phyloP scores from a whole-genome alignment of 2,797 vertebrate genomes.

The Decapterus maruadsi region DNA sequence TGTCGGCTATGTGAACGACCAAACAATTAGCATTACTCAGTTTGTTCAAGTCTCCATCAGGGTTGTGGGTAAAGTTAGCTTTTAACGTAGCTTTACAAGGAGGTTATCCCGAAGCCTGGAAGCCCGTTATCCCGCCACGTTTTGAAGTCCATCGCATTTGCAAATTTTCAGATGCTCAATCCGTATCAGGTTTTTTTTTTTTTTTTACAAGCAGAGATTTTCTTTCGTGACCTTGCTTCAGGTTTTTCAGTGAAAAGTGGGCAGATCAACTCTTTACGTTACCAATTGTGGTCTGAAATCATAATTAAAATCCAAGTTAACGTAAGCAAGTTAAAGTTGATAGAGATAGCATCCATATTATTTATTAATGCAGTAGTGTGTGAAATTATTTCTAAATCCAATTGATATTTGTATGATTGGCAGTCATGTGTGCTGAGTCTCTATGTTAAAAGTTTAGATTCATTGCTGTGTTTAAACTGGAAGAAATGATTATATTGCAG shows the following conservation, averaged over 20 bases:
- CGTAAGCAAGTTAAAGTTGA: background rate
- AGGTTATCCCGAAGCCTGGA: background rate
- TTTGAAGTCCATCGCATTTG: background rate
- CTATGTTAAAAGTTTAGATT: too few species aligned
- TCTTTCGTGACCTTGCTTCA: slow-evolving; percentile 30
- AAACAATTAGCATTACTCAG: background rate
- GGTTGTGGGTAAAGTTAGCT: background rate
- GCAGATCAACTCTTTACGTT: background rate
- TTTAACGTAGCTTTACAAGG: background rate
- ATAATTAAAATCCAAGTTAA: background rate
- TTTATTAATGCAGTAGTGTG: background rate
- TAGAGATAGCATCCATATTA: background rate
- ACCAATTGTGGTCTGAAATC: background rate
- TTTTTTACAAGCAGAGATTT: background rate
- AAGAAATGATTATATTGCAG: background rate
- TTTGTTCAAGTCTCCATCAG: background rate
- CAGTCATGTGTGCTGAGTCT: background rate
- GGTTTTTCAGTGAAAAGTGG: slow-evolving; percentile 25
- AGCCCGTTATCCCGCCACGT: slow-evolving; percentile 48
- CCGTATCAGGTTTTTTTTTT: background rate
- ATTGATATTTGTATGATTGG: background rate
- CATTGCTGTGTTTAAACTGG: background rate
- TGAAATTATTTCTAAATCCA: background rate
- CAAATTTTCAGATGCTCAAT: background rate
- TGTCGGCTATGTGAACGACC: slow-evolving; percentile 28